These are phyloP conservation scores for Acropora tenuis DNA, from an alignment of 64 coral and sea anemone genomes.

Conservation along the genomic window DNA sequence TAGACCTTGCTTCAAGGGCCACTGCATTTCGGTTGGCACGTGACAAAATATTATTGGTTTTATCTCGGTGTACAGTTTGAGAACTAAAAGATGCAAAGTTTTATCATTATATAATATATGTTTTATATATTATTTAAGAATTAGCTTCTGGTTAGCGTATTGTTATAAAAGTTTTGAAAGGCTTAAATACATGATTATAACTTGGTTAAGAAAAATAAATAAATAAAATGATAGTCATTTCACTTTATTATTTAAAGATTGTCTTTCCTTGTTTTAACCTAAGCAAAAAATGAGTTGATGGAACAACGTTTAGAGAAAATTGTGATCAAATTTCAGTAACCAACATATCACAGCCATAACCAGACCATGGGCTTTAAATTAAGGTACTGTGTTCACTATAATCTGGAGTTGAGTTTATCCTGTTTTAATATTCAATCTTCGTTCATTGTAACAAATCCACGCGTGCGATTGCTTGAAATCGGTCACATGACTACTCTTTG, in stretches of 20 bases:
- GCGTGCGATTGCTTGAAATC: no score
- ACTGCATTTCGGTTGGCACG: background rate
- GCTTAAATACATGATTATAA: conserved; percentile 15
- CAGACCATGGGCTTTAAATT: no score
- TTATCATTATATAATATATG: background rate
- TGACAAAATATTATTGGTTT: conserved; percentile 5
- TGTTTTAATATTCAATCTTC: background rate
- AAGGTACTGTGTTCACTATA: no score
- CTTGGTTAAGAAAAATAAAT: conserved; percentile 7
- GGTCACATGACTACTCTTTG: no score
- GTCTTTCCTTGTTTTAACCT: conserved; percentile 5
- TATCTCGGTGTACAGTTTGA: conserved; percentile 1
- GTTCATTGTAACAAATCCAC: background rate
- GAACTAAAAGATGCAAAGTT: conserved; percentile 1
- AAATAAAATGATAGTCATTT: conserved; percentile 7
- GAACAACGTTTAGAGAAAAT: conserved; percentile 9
- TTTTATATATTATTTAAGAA: background rate
- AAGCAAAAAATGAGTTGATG: conserved; percentile 8
- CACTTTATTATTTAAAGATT: background rate
- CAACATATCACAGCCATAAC: conserved; percentile 2
- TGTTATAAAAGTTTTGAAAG: conserved; percentile 6
- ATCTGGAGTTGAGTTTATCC: background rate
- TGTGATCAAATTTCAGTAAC: conserved; percentile 18
- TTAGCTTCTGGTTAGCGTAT: background rate
- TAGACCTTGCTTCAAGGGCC: background rate